phyloP scores from a whole-genome alignment of 1,140 invertebrate genomes.

The Caenorhabditis inopinata region DNA sequence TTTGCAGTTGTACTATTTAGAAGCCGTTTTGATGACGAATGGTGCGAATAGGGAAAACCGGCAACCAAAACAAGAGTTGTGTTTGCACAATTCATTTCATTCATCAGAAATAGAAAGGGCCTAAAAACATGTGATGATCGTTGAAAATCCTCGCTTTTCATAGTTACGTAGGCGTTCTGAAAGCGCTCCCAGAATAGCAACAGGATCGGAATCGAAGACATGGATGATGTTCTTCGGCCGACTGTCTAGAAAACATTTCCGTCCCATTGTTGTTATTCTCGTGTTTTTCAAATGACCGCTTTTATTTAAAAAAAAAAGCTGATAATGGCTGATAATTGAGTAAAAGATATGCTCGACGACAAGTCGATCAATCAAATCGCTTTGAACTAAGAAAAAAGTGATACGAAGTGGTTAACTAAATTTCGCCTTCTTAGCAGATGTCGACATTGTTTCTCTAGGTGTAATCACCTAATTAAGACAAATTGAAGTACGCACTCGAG shows the following conservation, averaged over 20 bases:
- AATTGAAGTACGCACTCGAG: conserved; percentile 28
- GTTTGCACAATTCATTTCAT: not conserved
- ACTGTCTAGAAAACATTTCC: not conserved
- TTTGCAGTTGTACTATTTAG: conserved; percentile 3
- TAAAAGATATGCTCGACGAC: conserved; percentile 25
- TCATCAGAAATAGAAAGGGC: conserved; percentile 17
- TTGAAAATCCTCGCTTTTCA: not conserved
- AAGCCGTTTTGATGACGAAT: conserved; percentile 27
- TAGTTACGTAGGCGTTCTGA: conserved; percentile 25
- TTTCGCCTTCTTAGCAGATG: not conserved
- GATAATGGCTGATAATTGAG: not conserved
- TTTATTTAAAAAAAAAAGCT: not conserved
- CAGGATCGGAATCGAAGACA: not conserved
- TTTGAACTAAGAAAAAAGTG: not conserved
- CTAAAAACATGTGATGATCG: conserved; percentile 6
- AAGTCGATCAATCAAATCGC: conserved; percentile 18
- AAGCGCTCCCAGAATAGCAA: conserved; percentile 11
- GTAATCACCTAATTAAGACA: conserved; percentile 31
- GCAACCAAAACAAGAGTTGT: not conserved
- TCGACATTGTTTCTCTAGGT: not conserved
- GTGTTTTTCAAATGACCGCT: not conserved
- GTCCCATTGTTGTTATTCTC: not conserved
- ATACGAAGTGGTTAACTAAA: conserved; percentile 15
- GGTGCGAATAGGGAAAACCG: conserved; percentile 7
- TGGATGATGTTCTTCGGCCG: not conserved